Evolutionary conservation across 2,113 vertebrate species (phyloP), one percentile per base, ranked within the genome.

Genomic region (Sphaerodactylus townsendi): DNA sequence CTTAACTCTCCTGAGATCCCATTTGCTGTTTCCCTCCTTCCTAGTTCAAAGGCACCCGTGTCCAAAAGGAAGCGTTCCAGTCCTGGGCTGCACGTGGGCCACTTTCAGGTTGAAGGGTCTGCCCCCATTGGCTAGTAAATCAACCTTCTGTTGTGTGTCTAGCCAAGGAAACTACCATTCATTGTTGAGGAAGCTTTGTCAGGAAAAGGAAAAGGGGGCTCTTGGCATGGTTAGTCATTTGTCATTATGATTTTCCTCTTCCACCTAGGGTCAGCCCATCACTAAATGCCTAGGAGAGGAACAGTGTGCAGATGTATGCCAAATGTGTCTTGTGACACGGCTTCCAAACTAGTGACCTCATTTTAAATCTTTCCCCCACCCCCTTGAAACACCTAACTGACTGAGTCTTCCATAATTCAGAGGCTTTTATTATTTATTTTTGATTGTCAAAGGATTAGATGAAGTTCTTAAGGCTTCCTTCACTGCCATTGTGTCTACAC

Each of bases 131-230:
- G 85, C 80, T 79, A 87, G 84, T 95, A 94, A 94, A 95, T 93
- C 93, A 88, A 85, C 62, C 50, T 90, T 91, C 86, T 93, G 92
- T 93, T 91, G 86, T 91, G 88, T 93, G 87, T 89, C 92, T 94
- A 88, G 87, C 93, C 87, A 86, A 95, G 95, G 96, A 96, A 96
- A 88, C 94, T 88, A 88, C 93, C 93, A 93, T 92, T 96, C 93
- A 93, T 90, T 90, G 83, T 56, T 91, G 89, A 96, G 96, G 96
- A 96, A 96, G 83, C 93, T 91, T 94, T 91, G 87, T 94, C 95
- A 94, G 96, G 95, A 96, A 96, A 95, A 94, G 95, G 95, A 95
- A 95, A 90, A 93, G 88, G 92, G 82, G 92, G 93, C 93, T 92
- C 89, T 90, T 94, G 94, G 92, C 91, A 86, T 89, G 91, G 93